These are phyloP conservation scores for Hydra vulgaris DNA, from an alignment of 30 jellyfish, hydroid and myxozoan genomes.

Conservation along the genomic window DNA sequence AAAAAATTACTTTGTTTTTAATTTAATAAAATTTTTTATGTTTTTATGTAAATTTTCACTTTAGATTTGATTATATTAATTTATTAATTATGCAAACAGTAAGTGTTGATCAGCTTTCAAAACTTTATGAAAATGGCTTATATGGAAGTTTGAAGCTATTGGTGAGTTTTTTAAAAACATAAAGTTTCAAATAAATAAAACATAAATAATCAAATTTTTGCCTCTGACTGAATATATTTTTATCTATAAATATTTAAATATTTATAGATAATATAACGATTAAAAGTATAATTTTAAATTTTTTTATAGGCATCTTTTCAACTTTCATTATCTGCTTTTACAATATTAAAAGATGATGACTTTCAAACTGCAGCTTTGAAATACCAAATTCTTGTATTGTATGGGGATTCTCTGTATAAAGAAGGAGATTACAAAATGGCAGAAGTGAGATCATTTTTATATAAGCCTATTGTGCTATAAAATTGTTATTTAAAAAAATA, in stretches of 20 bases:
- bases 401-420: conserved; percentile 71
- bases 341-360: conserved; percentile 38
- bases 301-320: conserved; percentile 46
- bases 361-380: conserved; percentile 31
- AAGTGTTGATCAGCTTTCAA: conserved; percentile 38
- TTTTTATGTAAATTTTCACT: too few species aligned
- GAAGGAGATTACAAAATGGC: conserved; percentile 79
- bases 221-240: too few species aligned
- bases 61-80: too few species aligned
- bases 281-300: too few species aligned
- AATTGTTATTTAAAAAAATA: too few species aligned
- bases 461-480: background rate
- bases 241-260: too few species aligned
- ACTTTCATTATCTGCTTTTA: conserved; percentile 53
- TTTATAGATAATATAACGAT: too few species aligned
- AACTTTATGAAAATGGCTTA: conserved; percentile 55
- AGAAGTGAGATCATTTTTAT: conserved; percentile 34
- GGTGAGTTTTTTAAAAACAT: conserved; percentile 26
- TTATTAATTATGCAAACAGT: conserved; percentile 33
- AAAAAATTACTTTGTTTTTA: too few species aligned
- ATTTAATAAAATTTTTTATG: too few species aligned
- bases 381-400: conserved; percentile 57
- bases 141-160: conserved; percentile 39
- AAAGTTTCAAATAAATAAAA: too few species aligned
- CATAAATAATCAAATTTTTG: too few species aligned